A percentile compares a stretch with the other conserved stretches of the same genome.
Evolutionary conservation across 2,888 invertebrate genomes (phyloP).

Genomic region (Coelinius sp.): DNA sequence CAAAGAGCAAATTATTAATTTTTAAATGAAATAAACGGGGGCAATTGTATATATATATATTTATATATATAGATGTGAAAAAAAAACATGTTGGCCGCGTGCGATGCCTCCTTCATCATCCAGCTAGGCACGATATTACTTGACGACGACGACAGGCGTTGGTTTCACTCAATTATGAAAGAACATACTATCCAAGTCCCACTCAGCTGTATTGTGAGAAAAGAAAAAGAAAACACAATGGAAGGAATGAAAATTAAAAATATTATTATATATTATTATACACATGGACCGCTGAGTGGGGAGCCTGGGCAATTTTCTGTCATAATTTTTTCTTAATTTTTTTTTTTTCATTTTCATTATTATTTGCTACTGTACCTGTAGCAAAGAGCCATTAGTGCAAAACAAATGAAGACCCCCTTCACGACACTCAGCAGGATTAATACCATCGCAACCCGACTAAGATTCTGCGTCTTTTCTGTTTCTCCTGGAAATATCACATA

Average conservation of each 20-base stretch:
- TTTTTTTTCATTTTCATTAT: slow-evolving; percentile 30
- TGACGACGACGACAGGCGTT: slow-evolving; percentile 61
- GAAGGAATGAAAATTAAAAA: neutral
- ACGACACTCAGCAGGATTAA: slow-evolving; percentile 93
- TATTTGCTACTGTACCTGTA: slow-evolving; percentile 83
- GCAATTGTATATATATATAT: slow-evolving; percentile 45
- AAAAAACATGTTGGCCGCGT: slow-evolving; percentile 64
- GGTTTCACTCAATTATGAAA: slow-evolving; percentile 30
- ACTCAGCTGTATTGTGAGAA: slow-evolving; percentile 40
- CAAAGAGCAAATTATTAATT: slow-evolving; percentile 24
- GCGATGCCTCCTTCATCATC: slow-evolving; percentile 66
- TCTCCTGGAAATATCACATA: slow-evolving; percentile 75
- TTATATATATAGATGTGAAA: too few species aligned
- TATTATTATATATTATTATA: slow-evolving; percentile 24
- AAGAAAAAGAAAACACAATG: neutral
- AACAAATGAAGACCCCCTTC: slow-evolving; percentile 95
- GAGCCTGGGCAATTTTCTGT: slow-evolving; percentile 36
- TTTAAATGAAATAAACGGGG: neutral
- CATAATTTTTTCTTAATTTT: neutral
- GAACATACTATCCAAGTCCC: slow-evolving; percentile 45
- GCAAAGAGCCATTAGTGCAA: slow-evolving; percentile 95
- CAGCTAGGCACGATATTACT: slow-evolving; percentile 63
- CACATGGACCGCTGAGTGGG: slow-evolving; percentile 49
- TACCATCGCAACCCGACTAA: slow-evolving; percentile 93
- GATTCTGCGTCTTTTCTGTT: slow-evolving; percentile 80